A percentile compares a stretch with the other conserved stretches of the same genome.
Conservation (phyloP, 2,113 vertebrate genomes). For the Otus sunia region DNA sequence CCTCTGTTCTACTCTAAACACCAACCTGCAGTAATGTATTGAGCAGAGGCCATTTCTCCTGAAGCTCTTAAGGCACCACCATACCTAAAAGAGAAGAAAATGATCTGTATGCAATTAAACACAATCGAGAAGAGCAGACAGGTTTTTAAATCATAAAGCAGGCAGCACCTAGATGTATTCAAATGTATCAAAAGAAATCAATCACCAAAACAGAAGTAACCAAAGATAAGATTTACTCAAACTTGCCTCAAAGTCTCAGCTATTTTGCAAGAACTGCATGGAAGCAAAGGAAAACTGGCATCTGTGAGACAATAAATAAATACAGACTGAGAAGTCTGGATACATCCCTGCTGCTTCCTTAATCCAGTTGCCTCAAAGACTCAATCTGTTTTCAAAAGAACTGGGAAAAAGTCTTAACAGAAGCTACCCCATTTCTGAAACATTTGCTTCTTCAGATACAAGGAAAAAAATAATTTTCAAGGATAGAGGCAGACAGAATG, state of each 20-base stretch:
- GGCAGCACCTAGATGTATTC: neutral
- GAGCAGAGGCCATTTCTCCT: constrained; percentile 91
- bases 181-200: neutral
- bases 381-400: neutral
- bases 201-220: neutral
- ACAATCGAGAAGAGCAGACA: neutral
- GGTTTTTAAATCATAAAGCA: neutral
- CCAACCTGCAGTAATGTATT: constrained; percentile 98
- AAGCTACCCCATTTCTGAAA: neutral
- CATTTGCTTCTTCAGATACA: neutral
- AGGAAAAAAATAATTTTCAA: neutral
- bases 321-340: neutral
- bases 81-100: constrained; percentile 76
- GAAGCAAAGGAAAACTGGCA: neutral
- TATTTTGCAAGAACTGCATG: neutral
- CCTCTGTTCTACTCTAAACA: neutral
- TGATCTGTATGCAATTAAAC: neutral
- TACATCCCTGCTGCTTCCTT: neutral
- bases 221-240: neutral
- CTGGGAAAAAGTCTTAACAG: neutral
- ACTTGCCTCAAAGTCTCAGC: neutral
- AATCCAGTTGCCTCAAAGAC: neutral
- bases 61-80: constrained; percentile 94
- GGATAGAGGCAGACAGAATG: neutral
- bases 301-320: neutral